Conservation (phyloP, 2,888 invertebrate species). For the Buathra laborator region DNA sequence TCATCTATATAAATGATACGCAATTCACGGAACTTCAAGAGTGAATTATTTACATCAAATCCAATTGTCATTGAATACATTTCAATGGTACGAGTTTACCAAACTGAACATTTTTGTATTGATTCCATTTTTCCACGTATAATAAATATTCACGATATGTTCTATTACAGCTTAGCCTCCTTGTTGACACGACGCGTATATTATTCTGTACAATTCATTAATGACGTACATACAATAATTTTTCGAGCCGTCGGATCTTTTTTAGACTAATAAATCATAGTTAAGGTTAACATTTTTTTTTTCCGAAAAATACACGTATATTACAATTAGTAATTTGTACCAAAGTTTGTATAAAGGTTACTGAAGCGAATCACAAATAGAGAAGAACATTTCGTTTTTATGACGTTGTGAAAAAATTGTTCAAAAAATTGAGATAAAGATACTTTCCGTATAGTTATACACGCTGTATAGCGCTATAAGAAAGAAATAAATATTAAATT, state of each 20-base stretch:
- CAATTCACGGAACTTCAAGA: background rate
- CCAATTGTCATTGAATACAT: conserved; percentile 1
- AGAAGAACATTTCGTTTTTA: background rate
- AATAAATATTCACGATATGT: conserved; percentile 34
- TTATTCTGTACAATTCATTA: conserved; percentile 48
- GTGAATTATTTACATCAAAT: conserved; percentile 26
- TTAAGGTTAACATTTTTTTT: background rate
- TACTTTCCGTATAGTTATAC: background rate
- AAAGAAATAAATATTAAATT: background rate
- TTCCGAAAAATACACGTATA: conserved; percentile 33
- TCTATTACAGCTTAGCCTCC: conserved; percentile 35
- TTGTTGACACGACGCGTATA: conserved; percentile 16
- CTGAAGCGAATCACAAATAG: background rate
- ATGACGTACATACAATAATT: conserved; percentile 11
- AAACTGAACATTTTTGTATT: conserved; percentile 6
- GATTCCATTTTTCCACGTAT: conserved; percentile 7
- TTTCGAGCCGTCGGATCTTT: conserved; percentile 5
- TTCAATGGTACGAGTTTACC: conserved; percentile 1
- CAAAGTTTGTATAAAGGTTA: conserved; percentile 40
- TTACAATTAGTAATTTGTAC: conserved; percentile 57
- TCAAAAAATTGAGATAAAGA: background rate
- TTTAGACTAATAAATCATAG: conserved; percentile 21
- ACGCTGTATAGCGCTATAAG: no score
- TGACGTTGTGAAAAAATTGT: background rate
- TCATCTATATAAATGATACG: background rate